Evolutionary conservation across 1,140 invertebrate genomes (phyloP).

Genomic region (Mamestra configurata): DNA sequence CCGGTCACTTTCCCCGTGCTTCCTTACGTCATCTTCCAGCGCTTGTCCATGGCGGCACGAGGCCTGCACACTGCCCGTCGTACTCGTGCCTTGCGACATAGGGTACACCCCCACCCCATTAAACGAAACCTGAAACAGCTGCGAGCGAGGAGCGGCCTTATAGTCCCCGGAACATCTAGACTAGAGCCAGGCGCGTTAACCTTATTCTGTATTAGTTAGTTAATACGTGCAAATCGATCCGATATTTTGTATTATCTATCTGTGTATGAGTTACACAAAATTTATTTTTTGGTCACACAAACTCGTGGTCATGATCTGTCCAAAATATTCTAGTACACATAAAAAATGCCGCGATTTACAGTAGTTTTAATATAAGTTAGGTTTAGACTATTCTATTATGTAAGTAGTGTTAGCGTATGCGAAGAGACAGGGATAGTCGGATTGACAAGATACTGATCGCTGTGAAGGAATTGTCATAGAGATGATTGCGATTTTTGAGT

Average conservation of each 20-base stretch:
- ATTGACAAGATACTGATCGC: conserved; percentile 35
- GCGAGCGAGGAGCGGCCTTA: not conserved
- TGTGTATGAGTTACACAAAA: conserved; percentile 48
- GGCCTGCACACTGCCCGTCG: no score
- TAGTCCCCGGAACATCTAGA: not conserved
- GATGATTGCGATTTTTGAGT: conserved; percentile 34
- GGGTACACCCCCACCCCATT: no score
- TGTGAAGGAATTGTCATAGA: conserved; percentile 50
- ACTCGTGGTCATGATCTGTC: conserved; percentile 54
- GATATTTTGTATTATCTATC: conserved; percentile 49
- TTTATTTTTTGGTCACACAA: conserved; percentile 48
- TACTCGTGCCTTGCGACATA: no score
- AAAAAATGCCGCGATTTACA: conserved; percentile 49
- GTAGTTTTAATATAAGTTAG: conserved; percentile 49
- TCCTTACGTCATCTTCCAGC: no score
- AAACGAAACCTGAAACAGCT: not conserved
- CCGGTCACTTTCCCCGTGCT: no score
- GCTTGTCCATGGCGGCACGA: no score
- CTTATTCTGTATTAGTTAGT: conserved; percentile 8
- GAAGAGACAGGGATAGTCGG: conserved; percentile 53
- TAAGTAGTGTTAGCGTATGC: conserved; percentile 53
- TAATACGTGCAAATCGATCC: conserved; percentile 36
- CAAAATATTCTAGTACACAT: conserved; percentile 49
- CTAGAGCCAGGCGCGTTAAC: not conserved
- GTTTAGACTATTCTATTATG: conserved; percentile 52